These are phyloP conservation scores for Indicator indicator DNA, from an alignment of 2,113 vertebrate species.

Conservation along the genomic window DNA sequence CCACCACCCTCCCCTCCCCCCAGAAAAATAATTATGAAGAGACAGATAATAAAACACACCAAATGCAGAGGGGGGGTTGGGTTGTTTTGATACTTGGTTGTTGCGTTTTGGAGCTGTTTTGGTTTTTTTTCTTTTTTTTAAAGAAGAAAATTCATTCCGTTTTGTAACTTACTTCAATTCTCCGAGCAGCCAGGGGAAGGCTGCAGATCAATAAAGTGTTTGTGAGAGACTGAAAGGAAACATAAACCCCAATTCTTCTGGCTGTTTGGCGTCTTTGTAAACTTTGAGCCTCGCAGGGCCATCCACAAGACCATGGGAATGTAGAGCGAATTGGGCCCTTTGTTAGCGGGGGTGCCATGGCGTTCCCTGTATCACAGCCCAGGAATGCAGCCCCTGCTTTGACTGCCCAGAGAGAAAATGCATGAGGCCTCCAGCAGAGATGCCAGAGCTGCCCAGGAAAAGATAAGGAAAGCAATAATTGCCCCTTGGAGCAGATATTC, in stretches of 20 bases:
- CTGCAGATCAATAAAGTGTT: constrained; percentile 75
- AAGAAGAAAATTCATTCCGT: background rate
- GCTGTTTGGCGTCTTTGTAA: constrained; percentile 81
- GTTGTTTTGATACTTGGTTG: no score
- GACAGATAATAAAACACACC: constrained; percentile 48
- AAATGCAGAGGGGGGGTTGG: background rate
- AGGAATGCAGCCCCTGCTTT: constrained; percentile 73
- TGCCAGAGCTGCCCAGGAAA: constrained; percentile 52
- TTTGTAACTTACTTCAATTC: constrained; percentile 68
- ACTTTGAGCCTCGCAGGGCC: constrained; percentile 67
- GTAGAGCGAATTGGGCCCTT: constrained; percentile 71
- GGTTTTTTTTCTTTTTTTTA: background rate
- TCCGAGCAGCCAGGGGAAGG: constrained; percentile 63
- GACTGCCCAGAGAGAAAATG: constrained; percentile 63
- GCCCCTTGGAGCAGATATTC: constrained; percentile 33
- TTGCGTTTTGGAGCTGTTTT: background rate
- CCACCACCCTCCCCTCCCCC: no score
- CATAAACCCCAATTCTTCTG: constrained; percentile 81
- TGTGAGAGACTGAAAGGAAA: constrained; percentile 79
- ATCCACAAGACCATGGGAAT: constrained; percentile 80
- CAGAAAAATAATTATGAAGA: constrained; percentile 56
- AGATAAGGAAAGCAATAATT: constrained; percentile 63
- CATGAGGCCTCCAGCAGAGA: constrained; percentile 65
- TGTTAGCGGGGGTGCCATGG: constrained; percentile 76
- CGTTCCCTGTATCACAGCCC: constrained; percentile 52